A percentile compares a stretch with the other conserved stretches of the same genome.
These are phyloP conservation scores for Lycopodina hypogea DNA, from an alignment of 37 sponge, comb jelly and placozoan genomes.

Conservation along the genomic window DNA sequence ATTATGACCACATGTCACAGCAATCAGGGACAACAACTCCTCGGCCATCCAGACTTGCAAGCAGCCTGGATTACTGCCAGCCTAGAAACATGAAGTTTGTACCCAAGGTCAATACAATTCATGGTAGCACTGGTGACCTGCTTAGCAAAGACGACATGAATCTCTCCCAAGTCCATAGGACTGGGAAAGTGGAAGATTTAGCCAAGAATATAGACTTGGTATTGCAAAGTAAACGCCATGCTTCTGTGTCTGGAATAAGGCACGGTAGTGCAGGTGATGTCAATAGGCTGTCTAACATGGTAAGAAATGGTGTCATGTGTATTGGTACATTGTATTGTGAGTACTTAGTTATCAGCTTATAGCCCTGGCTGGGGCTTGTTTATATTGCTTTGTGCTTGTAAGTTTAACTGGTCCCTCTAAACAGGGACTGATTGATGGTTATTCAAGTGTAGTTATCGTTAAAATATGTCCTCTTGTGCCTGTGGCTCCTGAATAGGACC, in stretches of 20 bases:
- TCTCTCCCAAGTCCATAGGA: background rate
- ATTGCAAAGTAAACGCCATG: background rate
- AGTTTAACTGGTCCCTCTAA: too few species aligned
- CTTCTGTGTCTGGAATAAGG: background rate
- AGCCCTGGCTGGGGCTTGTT: too few species aligned
- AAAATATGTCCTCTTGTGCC: too few species aligned
- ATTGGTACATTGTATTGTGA: too few species aligned
- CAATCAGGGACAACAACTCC: background rate
- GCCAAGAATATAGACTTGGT: constrained; percentile 6
- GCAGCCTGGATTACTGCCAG: background rate
- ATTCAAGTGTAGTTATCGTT: too few species aligned
- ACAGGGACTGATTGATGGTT: too few species aligned
- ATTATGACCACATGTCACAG: background rate
- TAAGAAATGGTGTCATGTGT: too few species aligned
- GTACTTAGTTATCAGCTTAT: too few species aligned
- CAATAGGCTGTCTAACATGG: background rate
- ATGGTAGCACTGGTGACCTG: background rate
- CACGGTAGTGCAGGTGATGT: background rate
- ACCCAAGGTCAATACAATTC: background rate
- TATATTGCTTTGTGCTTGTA: too few species aligned
- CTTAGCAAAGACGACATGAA: background rate
- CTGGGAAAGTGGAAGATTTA: background rate
- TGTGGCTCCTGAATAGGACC: too few species aligned
- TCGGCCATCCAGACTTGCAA: background rate
- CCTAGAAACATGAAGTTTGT: background rate